Conservation (phyloP, 2,888 invertebrate genomes). For the Thera britannica region DNA sequence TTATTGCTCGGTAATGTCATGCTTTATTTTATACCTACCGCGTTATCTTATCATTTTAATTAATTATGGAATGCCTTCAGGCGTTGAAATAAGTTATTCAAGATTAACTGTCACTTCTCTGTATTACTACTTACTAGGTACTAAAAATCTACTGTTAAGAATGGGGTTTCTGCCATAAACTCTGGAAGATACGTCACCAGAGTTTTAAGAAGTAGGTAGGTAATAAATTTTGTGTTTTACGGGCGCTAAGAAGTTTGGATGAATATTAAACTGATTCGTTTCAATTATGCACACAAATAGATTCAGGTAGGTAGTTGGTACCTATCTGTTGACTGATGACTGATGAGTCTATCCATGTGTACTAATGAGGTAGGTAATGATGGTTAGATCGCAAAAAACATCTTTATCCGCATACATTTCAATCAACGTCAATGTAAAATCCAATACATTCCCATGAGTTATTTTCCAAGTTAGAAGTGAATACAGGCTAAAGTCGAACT, state of each 20-base stretch:
- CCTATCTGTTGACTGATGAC: neutral
- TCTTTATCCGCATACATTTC: neutral
- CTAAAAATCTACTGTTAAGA: conserved; percentile 18
- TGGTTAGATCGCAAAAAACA: neutral
- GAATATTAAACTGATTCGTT: conserved; percentile 29
- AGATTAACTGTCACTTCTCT: conserved; percentile 26
- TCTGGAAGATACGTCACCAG: conserved; percentile 26
- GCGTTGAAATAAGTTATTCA: conserved; percentile 32
- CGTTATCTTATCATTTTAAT: conserved; percentile 39
- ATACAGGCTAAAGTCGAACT: too few species aligned
- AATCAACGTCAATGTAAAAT: neutral
- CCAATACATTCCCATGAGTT: too few species aligned
- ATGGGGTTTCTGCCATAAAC: conserved; percentile 26
- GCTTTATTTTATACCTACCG: conserved; percentile 20
- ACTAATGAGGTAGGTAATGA: neutral
- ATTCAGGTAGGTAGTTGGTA: neutral
- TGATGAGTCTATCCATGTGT: neutral
- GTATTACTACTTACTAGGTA: conserved; percentile 21
- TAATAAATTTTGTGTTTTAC: conserved; percentile 34
- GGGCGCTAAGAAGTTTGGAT: conserved; percentile 23
- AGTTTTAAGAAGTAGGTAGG: conserved; percentile 20
- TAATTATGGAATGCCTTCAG: conserved; percentile 35
- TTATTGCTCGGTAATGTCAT: conserved; percentile 26
- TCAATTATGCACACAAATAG: conserved; percentile 14
- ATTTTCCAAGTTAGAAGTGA: too few species aligned